Conservation (phyloP, 2,113 vertebrate species). For the Desmodus rotundus region DNA sequence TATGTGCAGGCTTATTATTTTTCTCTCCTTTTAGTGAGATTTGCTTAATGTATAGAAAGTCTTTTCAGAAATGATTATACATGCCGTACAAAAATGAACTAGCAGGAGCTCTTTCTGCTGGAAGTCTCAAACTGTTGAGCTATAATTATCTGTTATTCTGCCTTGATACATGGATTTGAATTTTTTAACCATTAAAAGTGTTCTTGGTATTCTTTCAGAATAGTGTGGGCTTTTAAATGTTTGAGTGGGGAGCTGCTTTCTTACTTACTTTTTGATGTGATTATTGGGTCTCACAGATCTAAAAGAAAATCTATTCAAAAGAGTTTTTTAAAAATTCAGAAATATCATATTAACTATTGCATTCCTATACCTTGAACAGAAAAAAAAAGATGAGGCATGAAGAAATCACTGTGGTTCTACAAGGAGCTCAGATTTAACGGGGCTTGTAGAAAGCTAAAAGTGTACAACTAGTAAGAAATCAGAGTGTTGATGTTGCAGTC, state of each 20-base stretch:
- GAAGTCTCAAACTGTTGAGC: not conserved
- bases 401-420: not conserved
- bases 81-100: not conserved
- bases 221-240: not conserved
- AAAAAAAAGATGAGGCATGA: not conserved
- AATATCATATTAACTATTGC: not conserved
- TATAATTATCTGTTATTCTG: not conserved
- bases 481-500: not conserved
- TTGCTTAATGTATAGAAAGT: not conserved
- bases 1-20: not conserved
- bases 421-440: not conserved
- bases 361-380: not conserved
- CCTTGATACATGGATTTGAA: not conserved
- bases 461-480: not conserved
- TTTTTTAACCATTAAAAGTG: not conserved
- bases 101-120: not conserved
- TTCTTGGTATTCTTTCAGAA: not conserved
- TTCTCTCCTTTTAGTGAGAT: not conserved
- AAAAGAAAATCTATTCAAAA: slow-evolving; percentile 4
- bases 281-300: not conserved
- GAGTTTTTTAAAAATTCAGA: not conserved
- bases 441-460: not conserved
- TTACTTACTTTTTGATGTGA: not conserved
- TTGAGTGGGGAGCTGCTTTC: not conserved
- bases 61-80: not conserved